phyloP scores from a whole-genome alignment of 2,113 vertebrate genomes.

The Coreoperca whiteheadi region DNA sequence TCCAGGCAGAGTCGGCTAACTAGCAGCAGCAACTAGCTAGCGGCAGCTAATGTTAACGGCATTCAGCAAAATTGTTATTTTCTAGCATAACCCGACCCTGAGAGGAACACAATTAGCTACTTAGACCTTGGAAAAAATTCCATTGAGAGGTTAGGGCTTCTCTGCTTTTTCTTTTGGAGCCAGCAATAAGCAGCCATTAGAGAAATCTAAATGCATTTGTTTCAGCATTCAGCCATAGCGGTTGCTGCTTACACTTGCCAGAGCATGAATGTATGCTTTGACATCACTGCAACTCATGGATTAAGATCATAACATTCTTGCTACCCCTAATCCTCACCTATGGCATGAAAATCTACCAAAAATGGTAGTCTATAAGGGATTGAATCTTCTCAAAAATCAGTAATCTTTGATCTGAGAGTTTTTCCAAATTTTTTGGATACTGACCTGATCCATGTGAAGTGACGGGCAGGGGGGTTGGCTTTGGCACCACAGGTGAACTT shows the following conservation, averaged over 20 bases:
- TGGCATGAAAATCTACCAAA: neutral
- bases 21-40: too few species aligned
- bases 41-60: too few species aligned
- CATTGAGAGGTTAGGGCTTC: neutral
- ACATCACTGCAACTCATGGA: neutral
- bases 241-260: neutral
- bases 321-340: neutral
- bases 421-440: constrained; percentile 5
- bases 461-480: constrained; percentile 92
- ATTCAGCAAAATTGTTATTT: too few species aligned
- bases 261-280: neutral
- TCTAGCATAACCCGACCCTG: neutral
- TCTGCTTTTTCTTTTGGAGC: neutral
- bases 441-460: constrained; percentile 93
- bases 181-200: neutral
- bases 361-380: too few species aligned
- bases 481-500: constrained; percentile 92
- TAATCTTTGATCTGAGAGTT: neutral
- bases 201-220: neutral
- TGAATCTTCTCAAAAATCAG: neutral
- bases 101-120: neutral
- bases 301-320: neutral
- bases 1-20: too few species aligned
- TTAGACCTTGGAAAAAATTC: neutral
- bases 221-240: neutral